Evolutionary conservation across 2,888 invertebrate genomes (phyloP).

Genomic region (Gisinianus flammeolus): DNA sequence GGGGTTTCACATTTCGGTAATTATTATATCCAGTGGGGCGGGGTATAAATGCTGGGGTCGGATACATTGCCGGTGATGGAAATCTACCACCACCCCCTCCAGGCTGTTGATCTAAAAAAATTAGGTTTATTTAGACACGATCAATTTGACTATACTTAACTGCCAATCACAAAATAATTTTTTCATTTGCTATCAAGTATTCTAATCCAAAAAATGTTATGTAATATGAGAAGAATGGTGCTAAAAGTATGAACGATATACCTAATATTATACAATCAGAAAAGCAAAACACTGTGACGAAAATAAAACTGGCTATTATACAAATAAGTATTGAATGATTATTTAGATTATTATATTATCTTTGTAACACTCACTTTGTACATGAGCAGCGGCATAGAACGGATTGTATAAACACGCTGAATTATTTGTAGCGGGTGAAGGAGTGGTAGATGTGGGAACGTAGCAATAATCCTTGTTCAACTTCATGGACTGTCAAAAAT

Average conservation of each 20-base stretch:
- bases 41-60: slow-evolving; percentile 34
- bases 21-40: slow-evolving; percentile 34
- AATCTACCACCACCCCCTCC: slow-evolving; percentile 36
- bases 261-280: too few relatives aligned
- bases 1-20: slow-evolving; percentile 30
- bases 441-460: slow-evolving; percentile 36
- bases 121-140: too few relatives aligned
- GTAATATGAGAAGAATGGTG: too few relatives aligned
- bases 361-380: slow-evolving; percentile 35
- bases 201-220: too few relatives aligned
- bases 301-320: too few relatives aligned
- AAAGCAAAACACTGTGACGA: too few relatives aligned
- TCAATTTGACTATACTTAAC: too few relatives aligned
- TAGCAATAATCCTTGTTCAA: slow-evolving; percentile 36
- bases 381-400: slow-evolving; percentile 37
- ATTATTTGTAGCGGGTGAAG: slow-evolving; percentile 15
- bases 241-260: too few relatives aligned
- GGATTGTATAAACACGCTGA: slow-evolving; percentile 37
- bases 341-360: background rate
- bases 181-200: too few relatives aligned
- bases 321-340: too few relatives aligned
- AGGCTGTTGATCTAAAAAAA: slow-evolving; percentile 32
- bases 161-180: too few relatives aligned
- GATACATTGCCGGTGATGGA: slow-evolving; percentile 28
- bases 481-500: slow-evolving; percentile 18